Conservation (phyloP, 2,888 invertebrate species). For the Teinopalpus imperialis region DNA sequence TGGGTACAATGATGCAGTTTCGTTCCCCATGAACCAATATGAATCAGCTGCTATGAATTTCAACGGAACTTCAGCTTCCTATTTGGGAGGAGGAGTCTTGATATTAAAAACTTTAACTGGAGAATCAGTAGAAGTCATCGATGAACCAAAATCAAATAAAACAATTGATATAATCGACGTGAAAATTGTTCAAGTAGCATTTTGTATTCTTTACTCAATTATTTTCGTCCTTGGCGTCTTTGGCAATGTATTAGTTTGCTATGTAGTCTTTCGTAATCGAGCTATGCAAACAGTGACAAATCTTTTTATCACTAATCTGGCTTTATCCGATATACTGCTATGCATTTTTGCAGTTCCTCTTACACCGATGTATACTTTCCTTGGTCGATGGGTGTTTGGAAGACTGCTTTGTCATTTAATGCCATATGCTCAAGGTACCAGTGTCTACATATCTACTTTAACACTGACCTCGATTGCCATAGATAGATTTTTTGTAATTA, state of each 20-base stretch:
- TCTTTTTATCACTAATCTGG: constrained; percentile 94
- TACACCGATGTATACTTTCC: constrained; percentile 93
- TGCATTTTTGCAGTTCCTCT: constrained; percentile 93
- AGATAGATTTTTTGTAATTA: constrained; percentile 94
- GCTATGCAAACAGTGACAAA: constrained; percentile 97
- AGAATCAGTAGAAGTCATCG: constrained; percentile 67
- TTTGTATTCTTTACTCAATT: constrained; percentile 87
- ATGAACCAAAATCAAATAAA: constrained; percentile 65
- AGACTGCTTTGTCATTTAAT: constrained; percentile 91
- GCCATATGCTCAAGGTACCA: constrained; percentile 92
- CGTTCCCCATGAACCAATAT: constrained; percentile 37
- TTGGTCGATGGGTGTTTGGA: constrained; percentile 93
- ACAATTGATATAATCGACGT: constrained; percentile 84
- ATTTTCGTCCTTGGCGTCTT: constrained; percentile 92
- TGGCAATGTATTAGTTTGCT: constrained; percentile 92
- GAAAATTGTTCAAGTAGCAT: constrained; percentile 86
- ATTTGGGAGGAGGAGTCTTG: constrained; percentile 57
- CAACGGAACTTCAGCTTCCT: constrained; percentile 49
- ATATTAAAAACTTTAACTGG: constrained; percentile 71
- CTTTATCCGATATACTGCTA: constrained; percentile 92
- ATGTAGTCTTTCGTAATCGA: constrained; percentile 91
- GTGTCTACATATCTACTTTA: constrained; percentile 94
- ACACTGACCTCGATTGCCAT: constrained; percentile 96
- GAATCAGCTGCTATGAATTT: constrained; percentile 58
- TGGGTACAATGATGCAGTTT: constrained; percentile 41